Percentiles rank a stretch among this genome's conserved stretches.
Evolutionary conservation across 2,888 invertebrate genomes (phyloP).

Genomic region (Orthosia cruda): DNA sequence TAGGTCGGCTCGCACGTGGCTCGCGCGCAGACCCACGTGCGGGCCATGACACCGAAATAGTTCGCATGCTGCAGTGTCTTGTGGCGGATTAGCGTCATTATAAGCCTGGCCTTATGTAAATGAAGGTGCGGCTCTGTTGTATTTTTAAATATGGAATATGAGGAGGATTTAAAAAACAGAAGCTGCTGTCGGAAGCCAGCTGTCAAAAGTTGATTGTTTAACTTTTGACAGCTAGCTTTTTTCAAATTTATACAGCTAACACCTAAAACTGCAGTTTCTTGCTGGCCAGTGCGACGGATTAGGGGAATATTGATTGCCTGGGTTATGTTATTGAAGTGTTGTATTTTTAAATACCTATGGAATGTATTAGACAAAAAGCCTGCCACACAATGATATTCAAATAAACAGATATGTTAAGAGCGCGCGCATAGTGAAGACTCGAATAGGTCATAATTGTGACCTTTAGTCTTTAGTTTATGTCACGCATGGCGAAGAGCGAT

Average conservation of each 20-base stretch:
- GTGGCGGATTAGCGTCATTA: conserved; percentile 19
- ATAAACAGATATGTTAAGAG: too few relatives aligned
- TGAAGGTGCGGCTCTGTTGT: background rate
- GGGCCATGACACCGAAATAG: conserved; percentile 70
- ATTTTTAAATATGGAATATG: background rate
- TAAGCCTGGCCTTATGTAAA: background rate
- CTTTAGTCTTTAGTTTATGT: too few relatives aligned
- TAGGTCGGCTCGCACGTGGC: conserved; percentile 74
- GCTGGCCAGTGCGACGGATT: conserved; percentile 1
- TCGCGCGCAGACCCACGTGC: conserved; percentile 65
- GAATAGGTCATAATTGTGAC: too few relatives aligned
- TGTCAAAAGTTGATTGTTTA: background rate
- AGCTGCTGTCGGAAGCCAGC: background rate
- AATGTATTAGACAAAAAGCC: too few relatives aligned
- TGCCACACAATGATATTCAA: too few relatives aligned
- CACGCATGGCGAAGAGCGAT: too few relatives aligned
- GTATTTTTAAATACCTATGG: too few relatives aligned
- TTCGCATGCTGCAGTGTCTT: conserved; percentile 47
- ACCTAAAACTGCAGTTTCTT: conserved; percentile 38
- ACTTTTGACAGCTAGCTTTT: too few relatives aligned
- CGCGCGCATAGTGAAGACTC: too few relatives aligned
- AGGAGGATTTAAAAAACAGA: background rate
- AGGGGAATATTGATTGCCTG: background rate
- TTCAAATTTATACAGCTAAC: too few relatives aligned
- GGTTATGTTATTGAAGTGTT: too few relatives aligned